These are phyloP conservation scores for Mnemiopsis leidyi DNA, from an alignment of 37 sponge, comb jelly and placozoan species.

Conservation along the genomic window DNA sequence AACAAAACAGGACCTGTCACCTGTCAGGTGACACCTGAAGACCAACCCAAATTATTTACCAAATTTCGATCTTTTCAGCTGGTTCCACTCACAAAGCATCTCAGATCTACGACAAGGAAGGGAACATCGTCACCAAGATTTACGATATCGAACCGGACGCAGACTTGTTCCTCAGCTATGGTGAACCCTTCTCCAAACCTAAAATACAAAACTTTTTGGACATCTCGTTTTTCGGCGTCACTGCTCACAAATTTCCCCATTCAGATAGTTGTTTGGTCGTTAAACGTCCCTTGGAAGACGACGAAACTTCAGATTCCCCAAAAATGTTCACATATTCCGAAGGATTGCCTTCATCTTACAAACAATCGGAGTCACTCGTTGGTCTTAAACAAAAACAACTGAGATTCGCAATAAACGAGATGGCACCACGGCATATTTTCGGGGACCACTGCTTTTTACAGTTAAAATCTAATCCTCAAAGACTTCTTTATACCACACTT, in stretches of 20 bases:
- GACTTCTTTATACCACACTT: neutral
- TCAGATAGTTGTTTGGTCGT: neutral
- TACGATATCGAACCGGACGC: neutral
- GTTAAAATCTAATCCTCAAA: neutral
- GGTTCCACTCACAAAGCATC: conserved; percentile 13
- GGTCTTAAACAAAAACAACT: neutral
- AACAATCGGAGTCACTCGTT: neutral
- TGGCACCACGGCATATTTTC: neutral
- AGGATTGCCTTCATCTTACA: neutral
- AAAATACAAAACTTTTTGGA: neutral
- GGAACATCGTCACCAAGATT: neutral
- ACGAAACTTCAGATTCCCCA: conserved; percentile 5
- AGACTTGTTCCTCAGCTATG: neutral
- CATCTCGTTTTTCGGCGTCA: neutral
- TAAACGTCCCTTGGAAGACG: neutral
- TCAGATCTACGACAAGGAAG: neutral
- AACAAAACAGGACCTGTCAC: no score
- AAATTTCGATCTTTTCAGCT: conserved; percentile 21
- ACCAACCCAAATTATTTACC: no score
- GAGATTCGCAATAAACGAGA: neutral
- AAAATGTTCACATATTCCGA: neutral
- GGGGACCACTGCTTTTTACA: conserved; percentile 1
- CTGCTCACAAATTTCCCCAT: conserved; percentile 16
- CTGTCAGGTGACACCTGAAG: no score
- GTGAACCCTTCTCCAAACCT: conserved; percentile 30